Evolutionary conservation across 2,797 vertebrate genomes (phyloP), one percentile per base, ranked within the genome.

Genomic region (Karalla daura): DNA sequence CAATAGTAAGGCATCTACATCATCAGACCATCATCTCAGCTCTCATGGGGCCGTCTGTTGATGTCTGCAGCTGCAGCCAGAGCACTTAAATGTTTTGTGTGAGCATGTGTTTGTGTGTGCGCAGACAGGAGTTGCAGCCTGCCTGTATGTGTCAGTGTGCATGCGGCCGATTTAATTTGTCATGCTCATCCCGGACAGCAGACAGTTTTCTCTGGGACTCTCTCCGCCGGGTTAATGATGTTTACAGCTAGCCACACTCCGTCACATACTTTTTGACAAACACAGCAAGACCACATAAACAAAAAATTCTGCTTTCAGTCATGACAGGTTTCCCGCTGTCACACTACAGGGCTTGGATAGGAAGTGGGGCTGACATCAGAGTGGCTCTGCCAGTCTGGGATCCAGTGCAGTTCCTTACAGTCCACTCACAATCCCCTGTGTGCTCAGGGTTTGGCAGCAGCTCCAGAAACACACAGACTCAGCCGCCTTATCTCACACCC

Each of bases 201-300:
- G 43, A 41, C 30, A 36, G 28, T 49, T 27, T 55, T 73, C 73
- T 70, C 45, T 54, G 49, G 37, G 62, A 70, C 43, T 63, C 49
- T 65, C 64, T 63, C 45, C 14, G 7, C 52, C 9, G 45, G 65
- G 56, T 67, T 80, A 76, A 80, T 79, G 51, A 60, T 84, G 76
- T 83, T 84, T 76, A 78, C 69, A 81, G 62, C 63, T 17, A 52
- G 61, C 67, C 70, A 78, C 43, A 36, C 41, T 64, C 58, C 74
- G 51, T 55, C 36, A 11, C 53, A 72, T 64, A 83, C 62, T 64
- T 76, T 77, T n/a, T 47, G 61, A 66, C 49, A 78, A 81, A 78
- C 64, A 49, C 63, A 37, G 40, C 58, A 5, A 37, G 51, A 45
- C 44, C 41, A 32, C 30, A 35, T 27, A 75, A 68, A 81, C 54